Conservation (phyloP, 2,797 vertebrate species). For the Remorina albescens region DNA sequence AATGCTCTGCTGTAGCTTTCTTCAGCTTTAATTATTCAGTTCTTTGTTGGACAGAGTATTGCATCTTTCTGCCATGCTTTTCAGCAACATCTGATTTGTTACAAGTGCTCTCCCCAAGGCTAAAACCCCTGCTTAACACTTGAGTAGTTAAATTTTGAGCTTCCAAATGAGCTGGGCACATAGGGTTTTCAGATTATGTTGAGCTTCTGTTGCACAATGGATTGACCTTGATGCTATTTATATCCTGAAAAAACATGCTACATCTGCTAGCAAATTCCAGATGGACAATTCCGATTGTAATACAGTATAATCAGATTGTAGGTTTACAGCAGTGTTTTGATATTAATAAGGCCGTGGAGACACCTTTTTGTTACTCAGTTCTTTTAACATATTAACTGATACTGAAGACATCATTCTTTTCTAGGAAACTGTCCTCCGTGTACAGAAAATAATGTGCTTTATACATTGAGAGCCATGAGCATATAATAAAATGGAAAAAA, state of each 20-base stretch:
- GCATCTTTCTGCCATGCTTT: slow-evolving; percentile 73
- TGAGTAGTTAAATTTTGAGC: slow-evolving; percentile 44
- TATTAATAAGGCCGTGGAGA: slow-evolving; percentile 7
- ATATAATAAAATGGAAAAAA: not conserved
- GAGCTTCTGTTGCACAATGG: slow-evolving; percentile 25
- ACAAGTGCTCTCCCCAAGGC: slow-evolving; percentile 45
- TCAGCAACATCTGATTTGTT: slow-evolving; percentile 69
- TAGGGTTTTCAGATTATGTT: slow-evolving; percentile 17
- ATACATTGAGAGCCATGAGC: not conserved
- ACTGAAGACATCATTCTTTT: not conserved
- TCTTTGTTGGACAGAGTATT: slow-evolving; percentile 72
- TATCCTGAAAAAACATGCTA: slow-evolving; percentile 28
- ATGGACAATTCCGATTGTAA: slow-evolving; percentile 22
- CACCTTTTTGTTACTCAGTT: slow-evolving; percentile 20
- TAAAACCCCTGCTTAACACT: slow-evolving; percentile 53
- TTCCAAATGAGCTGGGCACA: slow-evolving; percentile 41
- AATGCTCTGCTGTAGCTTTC: slow-evolving; percentile 55
- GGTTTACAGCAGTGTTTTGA: slow-evolving; percentile 34
- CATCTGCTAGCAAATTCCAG: slow-evolving; percentile 12
- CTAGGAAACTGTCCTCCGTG: not conserved
- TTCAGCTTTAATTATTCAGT: slow-evolving; percentile 73
- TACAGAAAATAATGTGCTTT: not conserved
- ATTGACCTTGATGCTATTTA: slow-evolving; percentile 34
- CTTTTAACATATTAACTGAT: slow-evolving; percentile 18
- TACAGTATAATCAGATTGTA: slow-evolving; percentile 15